These are phyloP conservation scores for Tonatia bakeri DNA, from an alignment of 2,113 vertebrate species.

Conservation along the genomic window DNA sequence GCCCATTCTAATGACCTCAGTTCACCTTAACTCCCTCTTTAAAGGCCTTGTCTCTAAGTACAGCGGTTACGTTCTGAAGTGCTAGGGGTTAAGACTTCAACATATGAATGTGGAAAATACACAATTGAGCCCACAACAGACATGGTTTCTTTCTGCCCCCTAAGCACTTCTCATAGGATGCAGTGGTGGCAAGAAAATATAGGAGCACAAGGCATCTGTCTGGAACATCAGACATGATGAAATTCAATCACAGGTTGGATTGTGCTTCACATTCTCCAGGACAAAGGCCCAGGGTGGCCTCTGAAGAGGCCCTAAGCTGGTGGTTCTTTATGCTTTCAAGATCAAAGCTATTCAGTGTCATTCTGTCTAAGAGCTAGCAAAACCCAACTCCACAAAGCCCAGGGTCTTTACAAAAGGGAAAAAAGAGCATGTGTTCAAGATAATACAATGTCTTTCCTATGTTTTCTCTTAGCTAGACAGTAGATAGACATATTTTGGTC, in stretches of 20 bases:
- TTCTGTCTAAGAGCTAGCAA: neutral
- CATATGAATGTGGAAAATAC: neutral
- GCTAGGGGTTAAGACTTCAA: neutral
- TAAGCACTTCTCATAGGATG: neutral
- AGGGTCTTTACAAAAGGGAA: neutral
- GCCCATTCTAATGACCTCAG: neutral
- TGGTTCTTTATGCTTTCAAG: neutral
- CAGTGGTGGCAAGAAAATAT: neutral
- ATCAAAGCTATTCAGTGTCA: neutral
- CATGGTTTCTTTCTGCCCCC: neutral
- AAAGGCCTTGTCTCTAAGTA: neutral
- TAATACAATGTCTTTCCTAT: rapidly evolving
- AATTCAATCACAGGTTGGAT: neutral
- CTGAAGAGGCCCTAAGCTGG: neutral
- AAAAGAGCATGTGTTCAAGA: neutral
- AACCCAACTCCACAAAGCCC: neutral
- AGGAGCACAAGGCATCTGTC: neutral
- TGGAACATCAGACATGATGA: neutral
- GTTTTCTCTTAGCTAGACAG: neutral
- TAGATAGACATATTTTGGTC: rapidly evolving
- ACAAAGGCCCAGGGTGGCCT: neutral
- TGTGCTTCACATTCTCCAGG: neutral
- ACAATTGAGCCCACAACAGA: neutral
- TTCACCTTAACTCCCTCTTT: neutral
- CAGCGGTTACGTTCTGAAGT: neutral